These are phyloP conservation scores for Drosophila sulfurigaster DNA, from an alignment of 1,140 invertebrate species.

Conservation along the genomic window DNA sequence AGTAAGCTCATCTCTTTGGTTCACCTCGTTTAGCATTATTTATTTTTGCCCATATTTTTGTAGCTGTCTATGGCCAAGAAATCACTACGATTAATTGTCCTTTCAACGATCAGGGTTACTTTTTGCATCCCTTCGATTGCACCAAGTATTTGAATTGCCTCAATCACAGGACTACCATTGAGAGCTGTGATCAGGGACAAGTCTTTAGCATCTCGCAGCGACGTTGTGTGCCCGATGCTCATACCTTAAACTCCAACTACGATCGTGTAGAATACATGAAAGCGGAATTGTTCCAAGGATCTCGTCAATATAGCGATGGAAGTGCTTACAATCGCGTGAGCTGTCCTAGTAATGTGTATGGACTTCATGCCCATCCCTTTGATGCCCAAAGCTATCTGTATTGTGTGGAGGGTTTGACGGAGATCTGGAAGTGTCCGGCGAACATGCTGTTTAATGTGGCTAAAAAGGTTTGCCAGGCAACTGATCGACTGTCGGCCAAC, in stretches of 20 bases:
- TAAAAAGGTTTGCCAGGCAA: slow-evolving; percentile 45
- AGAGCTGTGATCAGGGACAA: slow-evolving; percentile 86
- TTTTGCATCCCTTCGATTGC: slow-evolving; percentile 88
- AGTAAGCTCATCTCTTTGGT: slow-evolving; percentile 40
- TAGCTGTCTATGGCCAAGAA: slow-evolving; percentile 40
- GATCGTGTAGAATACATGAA: slow-evolving; percentile 59
- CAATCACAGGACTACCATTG: slow-evolving; percentile 86
- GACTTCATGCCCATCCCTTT: slow-evolving; percentile 84
- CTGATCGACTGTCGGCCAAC: slow-evolving; percentile 18
- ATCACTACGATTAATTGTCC: slow-evolving; percentile 54
- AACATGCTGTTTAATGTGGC: slow-evolving; percentile 35
- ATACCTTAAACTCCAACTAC: slow-evolving; percentile 31
- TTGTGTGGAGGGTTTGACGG: slow-evolving; percentile 87
- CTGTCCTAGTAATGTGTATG: slow-evolving; percentile 58
- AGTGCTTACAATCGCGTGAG: slow-evolving; percentile 1
- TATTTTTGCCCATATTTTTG: background rate
- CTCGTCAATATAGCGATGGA: background rate
- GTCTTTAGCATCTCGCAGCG: slow-evolving; percentile 67
- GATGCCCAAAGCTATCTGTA: slow-evolving; percentile 88
- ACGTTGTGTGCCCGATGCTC: slow-evolving; percentile 39
- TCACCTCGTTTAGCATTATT: background rate
- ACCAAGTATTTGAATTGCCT: slow-evolving; percentile 88
- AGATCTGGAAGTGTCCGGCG: slow-evolving; percentile 47
- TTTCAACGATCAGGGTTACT: slow-evolving; percentile 83
- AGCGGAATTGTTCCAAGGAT: background rate